Evolutionary conservation across 2,888 invertebrate genomes (phyloP).

Genomic region (Hirtodrosophila alboralis): DNA sequence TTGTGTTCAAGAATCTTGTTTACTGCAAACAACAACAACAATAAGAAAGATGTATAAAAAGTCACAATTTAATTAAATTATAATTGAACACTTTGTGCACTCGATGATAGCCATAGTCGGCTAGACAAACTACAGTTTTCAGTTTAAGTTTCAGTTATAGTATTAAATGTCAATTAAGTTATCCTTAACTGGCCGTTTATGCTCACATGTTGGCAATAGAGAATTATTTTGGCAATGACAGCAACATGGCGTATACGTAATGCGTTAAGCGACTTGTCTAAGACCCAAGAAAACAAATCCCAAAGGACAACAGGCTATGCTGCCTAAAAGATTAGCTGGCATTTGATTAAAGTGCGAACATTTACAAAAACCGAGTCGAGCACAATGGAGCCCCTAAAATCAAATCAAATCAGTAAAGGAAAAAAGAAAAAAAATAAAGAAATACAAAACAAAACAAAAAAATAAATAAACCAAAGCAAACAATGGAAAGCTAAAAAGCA

Average conservation of each 20-base stretch:
- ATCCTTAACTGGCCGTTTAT: conserved; percentile 36
- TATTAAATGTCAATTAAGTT: conserved; percentile 55
- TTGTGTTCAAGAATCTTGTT: conserved; percentile 27
- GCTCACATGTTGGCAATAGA: not conserved
- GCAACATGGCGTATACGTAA: conserved; percentile 59
- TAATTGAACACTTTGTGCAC: conserved; percentile 59
- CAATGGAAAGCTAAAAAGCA: conserved; percentile 39
- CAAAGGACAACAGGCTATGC: conserved; percentile 29
- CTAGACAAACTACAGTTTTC: conserved; percentile 30
- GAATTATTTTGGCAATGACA: conserved; percentile 9
- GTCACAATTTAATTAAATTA: conserved; percentile 74
- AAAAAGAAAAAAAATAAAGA: conserved; percentile 34
- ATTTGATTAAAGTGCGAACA: conserved; percentile 79
- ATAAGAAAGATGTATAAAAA: conserved; percentile 54
- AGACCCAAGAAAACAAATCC: conserved; percentile 54
- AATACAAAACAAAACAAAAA: conserved; percentile 49
- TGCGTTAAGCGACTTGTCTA: conserved; percentile 55
- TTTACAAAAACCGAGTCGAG: conserved; percentile 39
- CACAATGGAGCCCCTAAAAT: conserved; percentile 49
- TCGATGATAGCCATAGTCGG: conserved; percentile 22
- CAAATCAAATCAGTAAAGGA: conserved; percentile 70
- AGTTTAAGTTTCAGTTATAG: conserved; percentile 39
- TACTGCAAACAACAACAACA: no score
- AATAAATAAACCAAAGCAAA: conserved; percentile 51
- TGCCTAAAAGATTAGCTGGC: conserved; percentile 70